phyloP scores from a whole-genome alignment of 2,113 vertebrate species.

The cat (Felis catus) region F.catus_Fca126_mat1.0 CM031423.1:93042001-93042500 shows the following conservation, averaged over 20 bases:
- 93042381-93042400: background rate
- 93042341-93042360: background rate
- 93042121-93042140: background rate
- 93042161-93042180: too few relatives aligned
- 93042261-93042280: fast-evolving
- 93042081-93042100: background rate
- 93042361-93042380: background rate
- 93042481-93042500: too few relatives aligned
- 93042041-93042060: fast-evolving
- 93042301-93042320: background rate
- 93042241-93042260: fast-evolving
- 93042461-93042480: fast-evolving
- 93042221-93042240: background rate
- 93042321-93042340: background rate
- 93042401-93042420: background rate
- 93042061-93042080: fast-evolving
- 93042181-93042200: too few relatives aligned
- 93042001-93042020: background rate
- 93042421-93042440: background rate
- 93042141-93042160: background rate
- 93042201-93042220: background rate
- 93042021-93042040: too few relatives aligned
- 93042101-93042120: too few relatives aligned
- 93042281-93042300: background rate
- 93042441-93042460: fast-evolving